Evolutionary conservation across 2,888 invertebrate species (phyloP).

Genomic region (Harpalus rufipes): DNA sequence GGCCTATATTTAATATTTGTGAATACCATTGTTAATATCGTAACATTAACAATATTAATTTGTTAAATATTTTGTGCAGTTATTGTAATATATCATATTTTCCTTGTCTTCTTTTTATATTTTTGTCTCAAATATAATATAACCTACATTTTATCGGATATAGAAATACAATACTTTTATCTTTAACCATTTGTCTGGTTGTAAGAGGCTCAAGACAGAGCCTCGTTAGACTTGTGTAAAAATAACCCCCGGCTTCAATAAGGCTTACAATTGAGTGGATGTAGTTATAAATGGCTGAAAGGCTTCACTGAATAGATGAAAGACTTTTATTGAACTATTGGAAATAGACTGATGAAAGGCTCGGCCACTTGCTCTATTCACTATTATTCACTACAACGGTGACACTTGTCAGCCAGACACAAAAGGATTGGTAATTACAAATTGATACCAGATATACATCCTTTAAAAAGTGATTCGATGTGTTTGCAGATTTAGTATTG

Average conservation of each 20-base stretch:
- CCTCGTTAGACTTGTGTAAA: neutral
- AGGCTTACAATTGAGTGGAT: neutral
- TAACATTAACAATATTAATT: too few species aligned
- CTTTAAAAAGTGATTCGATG: too few species aligned
- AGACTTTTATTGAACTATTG: conserved; percentile 3
- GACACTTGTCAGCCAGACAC: neutral
- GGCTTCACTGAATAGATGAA: neutral
- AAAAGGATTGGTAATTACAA: neutral
- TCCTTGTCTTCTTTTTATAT: too few species aligned
- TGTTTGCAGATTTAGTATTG: too few species aligned
- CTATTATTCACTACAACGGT: neutral
- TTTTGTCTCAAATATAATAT: neutral
- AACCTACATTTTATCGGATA: neutral
- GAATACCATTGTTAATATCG: too few species aligned
- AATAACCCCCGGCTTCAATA: neutral
- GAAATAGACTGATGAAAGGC: neutral
- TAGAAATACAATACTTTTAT: neutral
- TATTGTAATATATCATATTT: too few species aligned
- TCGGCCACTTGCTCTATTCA: neutral
- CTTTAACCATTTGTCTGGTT: neutral
- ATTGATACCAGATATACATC: neutral
- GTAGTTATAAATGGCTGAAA: neutral
- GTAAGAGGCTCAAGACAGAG: neutral
- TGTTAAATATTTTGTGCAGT: too few species aligned
- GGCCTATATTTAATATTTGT: too few species aligned